Evolutionary conservation across 2,888 invertebrate genomes (phyloP).

Genomic region (Teinopalpus imperialis): DNA sequence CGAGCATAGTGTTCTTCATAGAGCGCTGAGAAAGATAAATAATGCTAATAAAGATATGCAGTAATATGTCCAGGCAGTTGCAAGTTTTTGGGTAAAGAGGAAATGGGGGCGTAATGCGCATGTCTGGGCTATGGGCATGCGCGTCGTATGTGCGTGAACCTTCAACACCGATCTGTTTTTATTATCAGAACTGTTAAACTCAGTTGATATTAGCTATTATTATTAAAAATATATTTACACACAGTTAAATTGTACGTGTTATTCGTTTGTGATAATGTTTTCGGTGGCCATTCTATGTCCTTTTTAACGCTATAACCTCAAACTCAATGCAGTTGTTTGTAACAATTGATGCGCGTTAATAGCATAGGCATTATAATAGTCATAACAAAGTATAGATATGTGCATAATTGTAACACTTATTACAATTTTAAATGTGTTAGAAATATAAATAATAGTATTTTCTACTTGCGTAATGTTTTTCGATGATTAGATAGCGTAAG

Average conservation of each 20-base stretch:
- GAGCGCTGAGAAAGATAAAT: too few relatives aligned
- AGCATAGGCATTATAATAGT: background rate
- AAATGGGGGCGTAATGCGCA: slow-evolving; percentile 38
- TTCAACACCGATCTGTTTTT: slow-evolving; percentile 44
- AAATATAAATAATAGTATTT: too few relatives aligned
- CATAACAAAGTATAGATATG: too few relatives aligned
- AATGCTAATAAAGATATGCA: too few relatives aligned
- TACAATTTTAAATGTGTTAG: too few relatives aligned
- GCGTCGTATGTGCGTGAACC: slow-evolving; percentile 31
- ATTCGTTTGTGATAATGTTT: background rate
- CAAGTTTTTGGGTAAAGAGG: background rate
- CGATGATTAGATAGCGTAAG: too few relatives aligned
- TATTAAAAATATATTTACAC: background rate
- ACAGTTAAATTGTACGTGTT: background rate
- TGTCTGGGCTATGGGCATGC: slow-evolving; percentile 41
- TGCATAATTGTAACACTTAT: too few relatives aligned
- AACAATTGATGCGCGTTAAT: slow-evolving; percentile 33
- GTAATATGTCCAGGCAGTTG: too few relatives aligned
- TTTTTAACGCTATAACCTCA: slow-evolving; percentile 33
- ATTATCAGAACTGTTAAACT: slow-evolving; percentile 37
- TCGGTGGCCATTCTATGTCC: background rate
- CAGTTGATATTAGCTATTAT: slow-evolving; percentile 1
- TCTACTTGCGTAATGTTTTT: too few relatives aligned
- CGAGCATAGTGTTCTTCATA: too few relatives aligned
- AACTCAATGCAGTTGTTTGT: slow-evolving; percentile 36